Base-by-base conservation (phyloP, 2,113 vertebrate species). In the Aviceda subcristata region DNA sequence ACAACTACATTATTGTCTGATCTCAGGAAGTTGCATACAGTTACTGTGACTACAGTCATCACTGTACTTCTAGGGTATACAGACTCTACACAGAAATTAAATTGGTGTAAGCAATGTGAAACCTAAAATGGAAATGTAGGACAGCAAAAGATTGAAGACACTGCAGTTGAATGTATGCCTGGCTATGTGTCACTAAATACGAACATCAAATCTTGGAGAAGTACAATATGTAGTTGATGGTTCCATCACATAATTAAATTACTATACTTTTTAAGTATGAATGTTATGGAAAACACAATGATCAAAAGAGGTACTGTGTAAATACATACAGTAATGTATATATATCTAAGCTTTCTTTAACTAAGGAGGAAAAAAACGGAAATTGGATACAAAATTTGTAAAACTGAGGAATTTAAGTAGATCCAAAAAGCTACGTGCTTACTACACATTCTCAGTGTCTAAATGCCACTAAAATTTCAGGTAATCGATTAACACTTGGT, bases 21-120 rank as follows among this genome's bases (percentile, higher is more conserved):
- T 87, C 88, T 97, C 96, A 94, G 95, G 95, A 94, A 72, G 91
- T 81, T 64, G 81, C 39, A 27, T 15, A 6, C 51, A 57, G 36
- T 76, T 86, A 46, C 95, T 96, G 85, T 88, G 82, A 83, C 63
- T 69, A 1, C 81, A 86, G 74, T 16, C 67, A 57, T n/a, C 53
- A 16, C 91, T 91, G 89, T 29, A 30, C 73, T 67, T 38, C 50
- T 46, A 19, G 56, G 41, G 3, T 21, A 0, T 57, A 15, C 43
- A 71, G 68, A 21, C 39, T 62, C 46, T 43, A 5, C 76, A 16
- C 64, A 71, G 57, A 23, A 39, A 26, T 9, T 5, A 56, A 30
- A 66, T 38, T 29, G 5, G 23, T 36, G 51, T 41, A 8, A 82
- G 63, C 90, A 88, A 53, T 30, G 3, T 3, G 41, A 84, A 86